Base-by-base conservation (phyloP, 92 coral and sea anemone species). In the Meandrina meandrites region DNA sequence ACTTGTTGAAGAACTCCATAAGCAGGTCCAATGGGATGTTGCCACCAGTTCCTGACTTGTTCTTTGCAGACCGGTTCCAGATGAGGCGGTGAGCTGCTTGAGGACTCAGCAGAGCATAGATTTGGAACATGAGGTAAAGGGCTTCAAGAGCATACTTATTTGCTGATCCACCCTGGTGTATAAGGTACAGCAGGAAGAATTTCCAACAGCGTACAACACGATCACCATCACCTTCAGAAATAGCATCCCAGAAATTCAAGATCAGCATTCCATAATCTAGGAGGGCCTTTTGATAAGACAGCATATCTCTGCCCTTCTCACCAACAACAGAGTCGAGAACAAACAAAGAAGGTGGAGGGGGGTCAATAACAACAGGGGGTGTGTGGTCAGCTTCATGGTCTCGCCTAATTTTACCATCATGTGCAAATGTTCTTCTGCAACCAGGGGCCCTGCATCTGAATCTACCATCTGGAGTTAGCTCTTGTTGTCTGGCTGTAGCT, bases 231-330 rank as follows among this genome's bases (percentile, higher is more conserved):
- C 62, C 62, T 56, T 56, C 62, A 15, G 62, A 56, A 56, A 56
- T 56, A 16, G 62, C 22, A 56, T 15, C 93, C 74, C 67, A 89
- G 60, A 93, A 89, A 70, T 92, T 94, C 2, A 89, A 47, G 1
- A 94, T 37, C n/a, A 94, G 86, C 93, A 92, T 79, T 19, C 97
- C 93, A 92, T 89, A 92, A 45, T 92, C 93, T 0, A 94, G 85
- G 45, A 90, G 94, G 14, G 94, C 85, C 82, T 81, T 94, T 81
- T 94, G 93, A 70, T 94, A 94, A 11, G 92, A 78, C 22, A 92
- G 79, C 94, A 94, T 94, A 82, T 94, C 97, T 87, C 91, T 73
- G 68, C 86, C 88, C 5, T 78, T 90, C n/a, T 75, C 60, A 62
- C 37, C 51, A n/a, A 69, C 24, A 70, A 22, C 19, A 19, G 76